Percentiles rank a stretch among this genome's conserved stretches.
phyloP scores from a whole-genome alignment of 2,113 vertebrate genomes.

The Gopherus evgoodei region DNA sequence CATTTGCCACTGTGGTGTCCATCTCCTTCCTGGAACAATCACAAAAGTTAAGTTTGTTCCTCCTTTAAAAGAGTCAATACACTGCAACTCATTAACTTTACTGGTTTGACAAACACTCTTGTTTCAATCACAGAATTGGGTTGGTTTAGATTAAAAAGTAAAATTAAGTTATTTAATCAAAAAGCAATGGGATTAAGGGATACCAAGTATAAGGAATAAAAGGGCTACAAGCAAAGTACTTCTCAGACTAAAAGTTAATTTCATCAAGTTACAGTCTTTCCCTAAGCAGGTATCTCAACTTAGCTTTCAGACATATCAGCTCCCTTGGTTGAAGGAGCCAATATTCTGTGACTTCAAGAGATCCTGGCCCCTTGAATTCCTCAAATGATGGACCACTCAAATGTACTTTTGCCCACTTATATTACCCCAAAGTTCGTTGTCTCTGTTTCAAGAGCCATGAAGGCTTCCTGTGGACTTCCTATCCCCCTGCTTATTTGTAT shows the following conservation, averaged over 20 bases:
- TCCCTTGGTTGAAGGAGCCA: background rate
- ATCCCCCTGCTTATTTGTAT: background rate
- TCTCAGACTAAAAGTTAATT: background rate
- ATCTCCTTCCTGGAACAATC: background rate
- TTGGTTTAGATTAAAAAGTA: background rate
- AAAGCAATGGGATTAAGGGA: no score
- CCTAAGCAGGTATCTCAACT: background rate
- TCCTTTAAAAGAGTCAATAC: background rate
- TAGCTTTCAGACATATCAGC: background rate
- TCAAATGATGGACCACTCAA: background rate
- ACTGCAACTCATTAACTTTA: background rate
- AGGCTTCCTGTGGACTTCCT: background rate
- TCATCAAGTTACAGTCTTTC: background rate
- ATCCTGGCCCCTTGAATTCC: background rate
- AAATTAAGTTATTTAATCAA: background rate
- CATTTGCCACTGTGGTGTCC: background rate
- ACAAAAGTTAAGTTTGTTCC: background rate
- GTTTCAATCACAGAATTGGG: background rate
- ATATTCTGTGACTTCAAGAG: background rate
- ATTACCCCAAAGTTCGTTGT: no score
- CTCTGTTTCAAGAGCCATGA: no score
- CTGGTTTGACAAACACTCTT: background rate
- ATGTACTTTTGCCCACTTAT: no score
- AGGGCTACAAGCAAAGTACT: background rate
- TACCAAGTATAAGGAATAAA: no score